Evolutionary conservation across 1,140 invertebrate genomes (phyloP).

Genomic region (Sipha flava): DNA sequence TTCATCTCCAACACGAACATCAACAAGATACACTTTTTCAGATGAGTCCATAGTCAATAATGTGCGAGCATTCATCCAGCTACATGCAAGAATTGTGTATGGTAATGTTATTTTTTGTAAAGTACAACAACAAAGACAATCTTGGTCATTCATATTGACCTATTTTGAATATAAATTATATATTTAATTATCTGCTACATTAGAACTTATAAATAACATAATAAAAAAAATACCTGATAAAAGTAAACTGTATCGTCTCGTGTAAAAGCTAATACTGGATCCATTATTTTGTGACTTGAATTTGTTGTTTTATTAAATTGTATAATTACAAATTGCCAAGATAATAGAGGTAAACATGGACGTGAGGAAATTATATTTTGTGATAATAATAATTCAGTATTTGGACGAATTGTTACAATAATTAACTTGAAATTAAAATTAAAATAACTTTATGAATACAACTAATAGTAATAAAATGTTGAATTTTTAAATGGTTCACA

Average conservation of each 20-base stretch:
- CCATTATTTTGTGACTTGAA: conserved; percentile 54
- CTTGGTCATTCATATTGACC: conserved; percentile 26
- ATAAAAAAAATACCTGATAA: conserved; percentile 57
- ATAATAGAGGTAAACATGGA: conserved; percentile 70
- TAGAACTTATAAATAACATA: not conserved
- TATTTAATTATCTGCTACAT: not conserved
- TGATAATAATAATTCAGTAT: conserved; percentile 56
- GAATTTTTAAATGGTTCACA: not conserved
- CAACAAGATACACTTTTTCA: conserved; percentile 79
- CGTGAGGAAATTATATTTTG: conserved; percentile 45
- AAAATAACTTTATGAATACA: no score
- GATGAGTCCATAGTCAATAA: conserved; percentile 74
- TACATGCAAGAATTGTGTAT: conserved; percentile 49
- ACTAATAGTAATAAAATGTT: no score
- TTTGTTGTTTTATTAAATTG: conserved; percentile 56
- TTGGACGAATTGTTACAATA: conserved; percentile 73
- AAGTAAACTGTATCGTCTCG: conserved; percentile 71
- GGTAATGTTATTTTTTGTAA: conserved; percentile 40
- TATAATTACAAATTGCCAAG: conserved; percentile 86
- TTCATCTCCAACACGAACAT: conserved; percentile 77
- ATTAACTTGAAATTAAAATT: conserved; percentile 53
- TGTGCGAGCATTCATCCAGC: conserved; percentile 82
- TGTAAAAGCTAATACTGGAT: conserved; percentile 79
- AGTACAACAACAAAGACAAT: conserved; percentile 26
- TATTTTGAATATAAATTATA: not conserved